These are phyloP conservation scores for Tenthredo amoena DNA, from an alignment of 2,888 invertebrate species.

Conservation along the genomic window DNA sequence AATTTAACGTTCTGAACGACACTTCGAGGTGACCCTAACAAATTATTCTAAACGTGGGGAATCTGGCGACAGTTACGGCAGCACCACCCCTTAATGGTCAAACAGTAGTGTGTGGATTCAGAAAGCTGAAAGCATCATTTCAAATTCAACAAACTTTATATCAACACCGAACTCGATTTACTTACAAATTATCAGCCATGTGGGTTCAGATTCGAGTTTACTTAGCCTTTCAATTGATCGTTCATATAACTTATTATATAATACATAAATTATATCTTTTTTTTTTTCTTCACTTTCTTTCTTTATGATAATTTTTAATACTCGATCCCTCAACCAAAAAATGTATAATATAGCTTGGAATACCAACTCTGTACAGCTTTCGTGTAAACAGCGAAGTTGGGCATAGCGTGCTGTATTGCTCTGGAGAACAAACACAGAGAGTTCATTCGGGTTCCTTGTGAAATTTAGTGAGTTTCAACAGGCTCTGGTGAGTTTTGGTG, in stretches of 20 bases:
- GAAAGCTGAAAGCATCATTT: conserved; percentile 16
- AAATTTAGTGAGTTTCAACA: conserved; percentile 15
- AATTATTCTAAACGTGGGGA: conserved; percentile 12
- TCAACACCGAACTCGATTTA: not conserved
- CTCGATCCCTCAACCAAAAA: not conserved
- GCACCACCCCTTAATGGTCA: not conserved
- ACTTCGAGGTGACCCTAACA: conserved; percentile 32
- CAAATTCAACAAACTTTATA: conserved; percentile 9
- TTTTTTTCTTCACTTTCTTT: not conserved
- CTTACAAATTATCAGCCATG: not conserved
- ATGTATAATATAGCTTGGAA: not conserved
- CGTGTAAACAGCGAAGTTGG: not conserved
- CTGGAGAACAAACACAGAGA: not conserved
- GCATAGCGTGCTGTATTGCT: not conserved
- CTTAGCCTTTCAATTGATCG: not conserved
- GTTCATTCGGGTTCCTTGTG: not conserved
- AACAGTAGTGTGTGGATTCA: not conserved
- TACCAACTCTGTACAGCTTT: not conserved
- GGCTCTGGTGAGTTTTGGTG: not conserved
- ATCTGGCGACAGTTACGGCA: conserved; percentile 4
- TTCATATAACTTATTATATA: not conserved
- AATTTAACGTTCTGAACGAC: conserved; percentile 20
- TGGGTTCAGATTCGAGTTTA: not conserved
- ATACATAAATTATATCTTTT: not conserved
- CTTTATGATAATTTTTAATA: not conserved